A percentile compares a stretch with the other conserved stretches of the same genome.
Conservation (phyloP, 2,113 vertebrate species). For the Ceratotherium simum region DNA sequence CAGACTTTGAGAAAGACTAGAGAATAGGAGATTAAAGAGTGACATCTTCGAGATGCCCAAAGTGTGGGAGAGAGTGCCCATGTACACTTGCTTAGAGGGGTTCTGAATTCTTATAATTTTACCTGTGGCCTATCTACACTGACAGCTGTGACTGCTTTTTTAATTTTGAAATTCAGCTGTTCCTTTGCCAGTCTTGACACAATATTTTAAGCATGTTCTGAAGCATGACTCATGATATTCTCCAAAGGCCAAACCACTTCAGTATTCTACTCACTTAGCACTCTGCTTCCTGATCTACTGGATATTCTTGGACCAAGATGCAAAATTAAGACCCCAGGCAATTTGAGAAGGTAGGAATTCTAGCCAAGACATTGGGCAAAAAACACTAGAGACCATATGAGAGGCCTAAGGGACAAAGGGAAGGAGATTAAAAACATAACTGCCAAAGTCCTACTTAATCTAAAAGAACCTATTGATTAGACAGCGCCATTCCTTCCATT, state of each 20-base stretch:
- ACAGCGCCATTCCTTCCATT: not conserved
- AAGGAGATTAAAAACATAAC: constrained; percentile 40
- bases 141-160: constrained; percentile 68
- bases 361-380: constrained; percentile 49
- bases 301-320: not conserved
- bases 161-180: constrained; percentile 70
- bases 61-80: not conserved
- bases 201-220: constrained; percentile 35
- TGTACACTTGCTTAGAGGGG: not conserved
- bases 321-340: not conserved
- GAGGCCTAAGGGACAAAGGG: not conserved
- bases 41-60: not conserved
- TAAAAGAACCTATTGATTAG: constrained; percentile 18
- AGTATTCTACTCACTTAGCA: not conserved
- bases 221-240: constrained; percentile 62
- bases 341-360: constrained; percentile 48
- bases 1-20: not conserved
- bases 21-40: not conserved
- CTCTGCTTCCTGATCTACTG: not conserved
- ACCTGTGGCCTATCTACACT: constrained; percentile 35
- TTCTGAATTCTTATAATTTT: not conserved
- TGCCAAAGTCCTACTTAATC: constrained; percentile 38
- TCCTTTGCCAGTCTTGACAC: constrained; percentile 35
- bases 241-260: constrained; percentile 38
- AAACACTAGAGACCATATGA: constrained; percentile 10